Evolutionary conservation across 2,797 vertebrate species (phyloP), one percentile per base, ranked within the genome.

Genomic region (Rhinatrema bivittatum): DNA sequence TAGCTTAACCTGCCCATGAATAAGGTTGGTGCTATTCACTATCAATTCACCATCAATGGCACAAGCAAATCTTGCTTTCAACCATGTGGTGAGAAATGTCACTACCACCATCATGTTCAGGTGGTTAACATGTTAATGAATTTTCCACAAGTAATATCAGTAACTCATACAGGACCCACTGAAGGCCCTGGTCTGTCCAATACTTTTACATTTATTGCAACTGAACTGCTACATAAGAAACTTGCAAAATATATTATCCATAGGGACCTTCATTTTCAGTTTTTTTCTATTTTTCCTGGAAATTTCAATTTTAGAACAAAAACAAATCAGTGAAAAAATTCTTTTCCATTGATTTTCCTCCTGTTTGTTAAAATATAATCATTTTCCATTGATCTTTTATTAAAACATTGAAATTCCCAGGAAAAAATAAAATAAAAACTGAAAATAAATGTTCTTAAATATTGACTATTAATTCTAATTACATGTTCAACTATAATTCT

Each of bases 41-140:
- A n/a, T n/a, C n/a, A 96, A 94, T 16, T 96, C 90, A 7, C 94
- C 96, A 39, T 93, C 88, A 10, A 88, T 84, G 2, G 95, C 90
- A 37, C 93, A 95, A 24, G 83, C 81, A 74, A 99, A 99, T 60
- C 82, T 87, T 18, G 81, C 92, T n/a, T n/a, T n/a, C n/a, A n/a
- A n/a, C 85, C 20, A 94, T 41, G 28, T 99, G 99, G 70, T 94
- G 88, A 68, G 75, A 87, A 66, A 99, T 88, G 35, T 90, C 79
- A 78, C 84, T 94, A 51, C 94, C 93, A 39, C 96, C 96, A 65
- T 99, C 91, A 58, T 99, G 87, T 44, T 87, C 75, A 56, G 96
- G 96, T 44, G 91, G 78, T 46, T 47, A 76, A 96, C 96, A 99
- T 26, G 83, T 67, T 38, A 99, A 71, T 33, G 84, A 84, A 53